Conservation (phyloP, 2,113 vertebrate species). For the Tiliqua scincoides region DNA sequence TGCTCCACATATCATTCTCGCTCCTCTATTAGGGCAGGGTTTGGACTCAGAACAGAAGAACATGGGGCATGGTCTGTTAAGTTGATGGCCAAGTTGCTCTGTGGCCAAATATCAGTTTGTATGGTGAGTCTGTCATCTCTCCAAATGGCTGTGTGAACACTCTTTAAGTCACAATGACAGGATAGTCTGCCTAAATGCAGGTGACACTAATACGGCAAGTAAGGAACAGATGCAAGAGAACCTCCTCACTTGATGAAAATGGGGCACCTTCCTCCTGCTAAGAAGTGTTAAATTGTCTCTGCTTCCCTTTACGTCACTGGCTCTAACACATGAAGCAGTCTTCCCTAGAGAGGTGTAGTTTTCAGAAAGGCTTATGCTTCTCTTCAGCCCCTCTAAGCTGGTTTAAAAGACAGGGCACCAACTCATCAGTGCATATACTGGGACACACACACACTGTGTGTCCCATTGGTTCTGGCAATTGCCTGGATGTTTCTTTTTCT, state of each 20-base stretch:
- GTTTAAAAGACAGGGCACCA: neutral
- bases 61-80: neutral
- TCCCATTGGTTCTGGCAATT: neutral
- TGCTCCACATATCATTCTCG: conserved; percentile 23
- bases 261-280: neutral
- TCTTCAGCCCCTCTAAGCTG: neutral
- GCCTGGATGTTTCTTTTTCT: neutral
- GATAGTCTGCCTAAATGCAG: neutral
- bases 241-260: neutral
- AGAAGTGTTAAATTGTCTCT: conserved; percentile 3
- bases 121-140: neutral
- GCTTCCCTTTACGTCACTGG: neutral
- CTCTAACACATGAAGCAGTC: neutral
- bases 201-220: neutral
- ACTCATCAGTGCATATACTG: neutral
- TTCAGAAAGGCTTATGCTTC: neutral
- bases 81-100: neutral
- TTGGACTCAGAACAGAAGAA: conserved; percentile 32
- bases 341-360: neutral
- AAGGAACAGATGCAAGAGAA: neutral
- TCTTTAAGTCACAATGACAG: neutral
- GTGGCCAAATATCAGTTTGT: neutral
- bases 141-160: neutral
- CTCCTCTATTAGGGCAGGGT: rapidly evolving
- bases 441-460: neutral